Percentiles rank a stretch among this genome's conserved stretches.
phyloP scores from a whole-genome alignment of 2,113 vertebrate species.

The Antechinus flavipes region DNA sequence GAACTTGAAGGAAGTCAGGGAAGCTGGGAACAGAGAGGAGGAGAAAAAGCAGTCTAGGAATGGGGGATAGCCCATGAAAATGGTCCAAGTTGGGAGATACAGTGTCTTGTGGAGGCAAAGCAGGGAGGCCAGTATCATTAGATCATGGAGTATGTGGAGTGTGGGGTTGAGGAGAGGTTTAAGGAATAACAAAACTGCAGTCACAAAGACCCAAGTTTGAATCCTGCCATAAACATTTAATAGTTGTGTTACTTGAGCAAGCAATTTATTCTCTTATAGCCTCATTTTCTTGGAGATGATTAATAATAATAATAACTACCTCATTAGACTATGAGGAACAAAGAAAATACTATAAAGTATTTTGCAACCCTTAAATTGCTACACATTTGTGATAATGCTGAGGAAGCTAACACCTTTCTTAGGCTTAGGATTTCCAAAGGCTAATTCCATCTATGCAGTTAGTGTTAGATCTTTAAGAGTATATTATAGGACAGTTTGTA shows the following conservation, averaged over 20 bases:
- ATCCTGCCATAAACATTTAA: background rate
- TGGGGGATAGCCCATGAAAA: background rate
- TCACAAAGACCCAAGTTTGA: background rate
- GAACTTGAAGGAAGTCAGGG: background rate
- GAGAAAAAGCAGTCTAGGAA: background rate
- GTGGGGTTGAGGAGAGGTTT: background rate
- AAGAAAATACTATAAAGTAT: background rate
- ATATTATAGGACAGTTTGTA: background rate
- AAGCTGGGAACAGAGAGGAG: background rate
- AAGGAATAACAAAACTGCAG: background rate
- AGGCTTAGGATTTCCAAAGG: background rate
- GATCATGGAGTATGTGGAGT: background rate
- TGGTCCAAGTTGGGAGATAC: background rate
- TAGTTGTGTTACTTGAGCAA: background rate
- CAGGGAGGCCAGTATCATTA: background rate
- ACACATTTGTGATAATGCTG: background rate
- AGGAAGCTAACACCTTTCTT: too few species aligned
- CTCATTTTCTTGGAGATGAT: too few species aligned
- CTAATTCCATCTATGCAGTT: background rate
- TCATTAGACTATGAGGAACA: background rate
- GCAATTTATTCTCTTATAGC: background rate
- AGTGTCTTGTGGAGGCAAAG: background rate
- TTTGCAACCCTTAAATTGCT: background rate
- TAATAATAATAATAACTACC: background rate
- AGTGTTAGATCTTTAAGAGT: background rate